Base-by-base conservation (phyloP, 2,113 vertebrate species). In the Fregata magnificens region DNA sequence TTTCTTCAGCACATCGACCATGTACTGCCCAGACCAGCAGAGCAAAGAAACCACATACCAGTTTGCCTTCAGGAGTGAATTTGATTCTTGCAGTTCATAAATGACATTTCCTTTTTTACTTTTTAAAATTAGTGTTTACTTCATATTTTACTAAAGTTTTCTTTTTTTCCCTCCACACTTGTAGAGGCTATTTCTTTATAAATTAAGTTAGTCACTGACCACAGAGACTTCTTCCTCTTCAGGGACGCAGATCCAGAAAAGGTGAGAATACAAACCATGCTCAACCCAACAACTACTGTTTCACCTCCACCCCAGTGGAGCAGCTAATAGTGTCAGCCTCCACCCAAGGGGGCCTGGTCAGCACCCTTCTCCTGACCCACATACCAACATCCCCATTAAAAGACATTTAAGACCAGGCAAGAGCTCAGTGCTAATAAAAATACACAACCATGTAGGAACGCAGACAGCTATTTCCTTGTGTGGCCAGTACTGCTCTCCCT, bases 381-480 rank as follows among this genome's bases (percentile, higher is more conserved):
- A 55, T 4, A 24, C 56, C 52, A 34, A n/a, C 22, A 16, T 18
- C 32, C 45, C 83, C 7, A 8, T 21, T 44, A 22, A 38, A 34
- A 77, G 71, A 36, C 18, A 36, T 26, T n/a, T 45, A 22, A 59
- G 52, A 40, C 5, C 20, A 42, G n/a, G 52, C 34, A 58, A 4
- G 21, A 80, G 55, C 58, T 73, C 74, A 28, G 85, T 53, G 56
- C 47, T 45, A 11, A 50, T 7, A 38, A 38, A 62, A 56, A 38
- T 6, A 55, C 32, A 15, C 0, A 0, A 14, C 56, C 0, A 0
- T 5, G 56, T 3, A 40, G 62, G 52, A 70, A 62, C 2, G 2
- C 47, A 40, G 59, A 16, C 19, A 28, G 81, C 13, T 32, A 16
- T 18, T 69, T 31, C 55, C 58, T 32, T 5, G 38, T 8, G 53